phyloP scores from a whole-genome alignment of 2,113 vertebrate species.

The Eretmochelys imbricata region DNA sequence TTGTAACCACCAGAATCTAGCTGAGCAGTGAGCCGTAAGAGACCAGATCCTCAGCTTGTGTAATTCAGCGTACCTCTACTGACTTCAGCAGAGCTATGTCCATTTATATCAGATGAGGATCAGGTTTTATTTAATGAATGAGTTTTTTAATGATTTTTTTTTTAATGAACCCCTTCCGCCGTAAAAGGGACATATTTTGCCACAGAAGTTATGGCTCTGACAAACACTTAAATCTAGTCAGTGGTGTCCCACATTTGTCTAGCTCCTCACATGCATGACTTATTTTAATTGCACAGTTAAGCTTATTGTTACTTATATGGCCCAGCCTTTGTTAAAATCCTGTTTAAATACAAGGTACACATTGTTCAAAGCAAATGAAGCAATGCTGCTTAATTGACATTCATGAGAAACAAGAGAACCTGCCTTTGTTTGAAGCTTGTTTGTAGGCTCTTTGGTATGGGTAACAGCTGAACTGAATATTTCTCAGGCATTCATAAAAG shows the following conservation, averaged over 20 bases:
- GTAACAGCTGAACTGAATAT: too few species aligned
- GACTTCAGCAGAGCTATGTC: background rate
- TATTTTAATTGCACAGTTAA: background rate
- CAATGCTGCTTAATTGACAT: too few species aligned
- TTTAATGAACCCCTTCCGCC: too few species aligned
- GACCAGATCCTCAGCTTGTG: background rate
- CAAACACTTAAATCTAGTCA: background rate
- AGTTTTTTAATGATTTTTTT: too few species aligned
- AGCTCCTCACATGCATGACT: background rate
- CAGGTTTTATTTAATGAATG: too few species aligned
- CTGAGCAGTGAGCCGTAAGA: fast-evolving
- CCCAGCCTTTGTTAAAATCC: background rate
- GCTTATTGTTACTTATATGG: background rate
- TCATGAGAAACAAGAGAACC: too few species aligned
- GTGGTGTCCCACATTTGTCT: background rate
- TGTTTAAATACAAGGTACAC: too few species aligned
- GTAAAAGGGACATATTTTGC: background rate
- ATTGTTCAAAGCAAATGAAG: too few species aligned
- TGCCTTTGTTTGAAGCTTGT: too few species aligned
- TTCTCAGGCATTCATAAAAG: too few species aligned
- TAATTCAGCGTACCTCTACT: background rate
- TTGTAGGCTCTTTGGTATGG: too few species aligned
- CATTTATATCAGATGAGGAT: background rate
- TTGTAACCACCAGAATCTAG: fast-evolving
- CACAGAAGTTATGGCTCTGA: background rate